Evolutionary conservation across 2,797 vertebrate species (phyloP), one percentile per base, ranked within the genome.

Genomic region (Aplochiton taeniatus): DNA sequence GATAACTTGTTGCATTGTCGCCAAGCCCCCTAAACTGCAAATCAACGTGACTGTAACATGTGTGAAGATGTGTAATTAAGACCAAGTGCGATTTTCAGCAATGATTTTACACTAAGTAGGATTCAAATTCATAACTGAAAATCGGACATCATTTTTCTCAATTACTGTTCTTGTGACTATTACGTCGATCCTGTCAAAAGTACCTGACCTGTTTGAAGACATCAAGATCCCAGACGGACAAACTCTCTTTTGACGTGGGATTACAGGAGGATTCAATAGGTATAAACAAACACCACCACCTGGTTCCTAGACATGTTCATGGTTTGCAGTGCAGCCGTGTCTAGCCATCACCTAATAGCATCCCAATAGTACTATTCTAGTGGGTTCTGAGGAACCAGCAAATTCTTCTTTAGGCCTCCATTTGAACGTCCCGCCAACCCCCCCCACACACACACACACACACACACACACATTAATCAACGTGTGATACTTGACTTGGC

Each of bases 201-300:
- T 99, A 96, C 89, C 90, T 99, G 83, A 96, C 96, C 18, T 99
- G 98, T 91, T 91, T 99, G 90, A 98, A 96, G 70, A 97, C 97
- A 57, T 98, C 98, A 62, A 94, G 96, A 84, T 99, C 98, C 67
- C 91, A 95, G 83, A 98, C 97, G 11, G 98, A 99, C 90, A 99
- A 99, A 89, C 93, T 99, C 81, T 97, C 98, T 63, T 99, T 99
- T 91, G 98, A 99, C 85, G 98, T 99, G 41, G 98, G 98, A 77
- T 91, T 99, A 16, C 93, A 92, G 83, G 95, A 98, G 85, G 93
- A 97, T 75, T 95, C 96, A 70, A 92, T 91, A 91, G 98, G 98
- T 98, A 63, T 42, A 10, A 48, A 10, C 1, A 14, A 11, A 48
- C n/a, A n/a, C n/a, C n/a, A n/a, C 60, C 57, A 48, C 9, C 2